A percentile compares a stretch with the other conserved stretches of the same genome.
These are phyloP conservation scores for Onychomys arenicola DNA, from an alignment of 2,797 vertebrate species.

Conservation along the genomic window DNA sequence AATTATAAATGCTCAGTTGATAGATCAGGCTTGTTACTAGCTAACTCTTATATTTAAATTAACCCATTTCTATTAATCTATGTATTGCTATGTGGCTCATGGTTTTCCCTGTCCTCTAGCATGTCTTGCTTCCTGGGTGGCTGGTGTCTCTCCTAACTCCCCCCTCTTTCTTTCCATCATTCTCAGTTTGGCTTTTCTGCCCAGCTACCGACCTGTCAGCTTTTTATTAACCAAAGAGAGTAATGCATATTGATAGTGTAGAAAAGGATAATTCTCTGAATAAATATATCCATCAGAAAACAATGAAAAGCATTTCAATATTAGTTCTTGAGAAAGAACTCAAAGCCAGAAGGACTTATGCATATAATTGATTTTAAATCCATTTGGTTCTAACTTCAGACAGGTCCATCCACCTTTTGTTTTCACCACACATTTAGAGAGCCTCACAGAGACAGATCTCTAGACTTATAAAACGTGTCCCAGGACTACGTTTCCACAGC, in stretches of 20 bases:
- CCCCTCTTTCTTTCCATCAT: too few relatives aligned
- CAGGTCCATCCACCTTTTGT: neutral
- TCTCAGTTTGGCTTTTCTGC: too few relatives aligned
- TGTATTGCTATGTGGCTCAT: too few relatives aligned
- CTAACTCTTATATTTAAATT: too few relatives aligned
- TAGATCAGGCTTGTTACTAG: too few relatives aligned
- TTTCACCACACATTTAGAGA: neutral
- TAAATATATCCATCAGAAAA: neutral
- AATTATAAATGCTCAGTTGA: too few relatives aligned
- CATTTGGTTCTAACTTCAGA: conserved; percentile 46
- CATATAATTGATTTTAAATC: conserved; percentile 56
- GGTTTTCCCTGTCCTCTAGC: too few relatives aligned
- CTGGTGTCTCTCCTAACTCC: too few relatives aligned
- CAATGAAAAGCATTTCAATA: conserved; percentile 49
- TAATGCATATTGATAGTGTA: too few relatives aligned
- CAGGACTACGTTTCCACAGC: neutral
- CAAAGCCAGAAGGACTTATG: conserved; percentile 29
- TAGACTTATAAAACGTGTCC: neutral
- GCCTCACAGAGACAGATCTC: neutral
- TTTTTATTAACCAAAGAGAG: too few relatives aligned
- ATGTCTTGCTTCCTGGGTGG: too few relatives aligned
- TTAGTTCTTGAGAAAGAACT: conserved; percentile 54
- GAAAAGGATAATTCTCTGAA: neutral
- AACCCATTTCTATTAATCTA: too few relatives aligned
- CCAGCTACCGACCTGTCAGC: neutral